Base-by-base conservation (phyloP, 1,140 invertebrate genomes). In the Andricus grossulariae region DNA sequence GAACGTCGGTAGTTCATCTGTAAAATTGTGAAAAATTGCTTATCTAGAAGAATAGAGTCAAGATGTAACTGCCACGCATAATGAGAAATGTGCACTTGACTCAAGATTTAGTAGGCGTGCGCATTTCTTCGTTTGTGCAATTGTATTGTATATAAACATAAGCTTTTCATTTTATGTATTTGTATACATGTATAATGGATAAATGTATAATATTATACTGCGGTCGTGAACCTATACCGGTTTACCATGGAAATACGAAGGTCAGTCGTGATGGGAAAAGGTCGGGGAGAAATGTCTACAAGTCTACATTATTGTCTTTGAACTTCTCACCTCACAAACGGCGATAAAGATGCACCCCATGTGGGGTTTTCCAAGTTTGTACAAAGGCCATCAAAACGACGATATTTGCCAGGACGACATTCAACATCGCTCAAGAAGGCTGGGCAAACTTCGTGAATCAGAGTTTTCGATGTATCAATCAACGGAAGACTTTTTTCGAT, bases 301-400 rank as follows among this genome's bases (percentile, higher is more conserved):
- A 0, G 7, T 5, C 19, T 72, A 71, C 7, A 49, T 15, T 72
- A 21, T 73, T 73, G 21, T 39, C 12, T 25, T n/a, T 52, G 50
- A 52, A 72, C 50, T 15, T 12, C 45, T 88, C 92, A 95, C 95
- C 96, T 94, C 79, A 95, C 94, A 90, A 97, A 97, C 2, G 97
- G 96, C 13, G 96, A 94, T 84, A 95, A 94, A 0, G 95, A 94
- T n/a, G 96, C 94, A 0, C 98, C 98, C 97, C 97, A 98, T 0
- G 95, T 96, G 0, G 97, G 97, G 92, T 98, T 94, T 57, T 96
- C 93, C 52, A 98, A 91, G 88, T 99, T 99, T 77, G 97, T 99
- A 90, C 98, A 99, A 11, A 98, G 94, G 0, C 98, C 98, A 89
- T 98, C 97, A 73, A 95, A 94, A 8, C 97, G 93, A 3, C 98